These are phyloP conservation scores for Eulemur macaco DNA, from an alignment of 2,113 vertebrate species.

Conservation along the genomic window DNA sequence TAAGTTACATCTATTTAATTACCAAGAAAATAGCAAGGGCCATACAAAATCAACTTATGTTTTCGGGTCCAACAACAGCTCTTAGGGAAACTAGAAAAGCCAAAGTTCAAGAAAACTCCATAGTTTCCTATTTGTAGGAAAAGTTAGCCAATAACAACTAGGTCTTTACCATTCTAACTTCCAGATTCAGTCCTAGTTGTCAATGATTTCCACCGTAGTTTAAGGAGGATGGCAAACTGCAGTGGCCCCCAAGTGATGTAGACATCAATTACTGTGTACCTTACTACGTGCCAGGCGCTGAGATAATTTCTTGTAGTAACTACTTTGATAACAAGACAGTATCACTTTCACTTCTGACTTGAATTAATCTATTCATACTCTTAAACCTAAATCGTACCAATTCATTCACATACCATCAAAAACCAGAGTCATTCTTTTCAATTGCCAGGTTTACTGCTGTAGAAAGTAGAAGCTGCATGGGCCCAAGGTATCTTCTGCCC, in stretches of 20 bases:
- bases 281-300: neutral
- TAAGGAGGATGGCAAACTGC: neutral
- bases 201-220: neutral
- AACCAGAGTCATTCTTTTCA: neutral
- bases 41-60: neutral
- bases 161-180: neutral
- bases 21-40: neutral
- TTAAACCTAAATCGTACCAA: slow-evolving; percentile 12
- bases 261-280: neutral
- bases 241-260: neutral
- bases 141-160: neutral
- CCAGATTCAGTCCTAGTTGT: neutral
- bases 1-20: slow-evolving; percentile 17
- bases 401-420: neutral
- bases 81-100: slow-evolving; percentile 6
- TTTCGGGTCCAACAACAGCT: neutral
- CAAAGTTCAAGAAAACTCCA: neutral
- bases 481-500: neutral
- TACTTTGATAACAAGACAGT: neutral
- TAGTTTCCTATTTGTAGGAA: neutral
- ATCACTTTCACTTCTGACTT: slow-evolving; percentile 1
- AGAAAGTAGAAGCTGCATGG: neutral
- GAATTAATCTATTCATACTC: neutral
- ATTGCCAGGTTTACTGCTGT: neutral
- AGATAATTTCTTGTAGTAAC: neutral